Percentiles rank a stretch among this genome's conserved stretches.
phyloP scores from a whole-genome alignment of 2,888 invertebrate genomes.

The Monochamus alternatus region DNA sequence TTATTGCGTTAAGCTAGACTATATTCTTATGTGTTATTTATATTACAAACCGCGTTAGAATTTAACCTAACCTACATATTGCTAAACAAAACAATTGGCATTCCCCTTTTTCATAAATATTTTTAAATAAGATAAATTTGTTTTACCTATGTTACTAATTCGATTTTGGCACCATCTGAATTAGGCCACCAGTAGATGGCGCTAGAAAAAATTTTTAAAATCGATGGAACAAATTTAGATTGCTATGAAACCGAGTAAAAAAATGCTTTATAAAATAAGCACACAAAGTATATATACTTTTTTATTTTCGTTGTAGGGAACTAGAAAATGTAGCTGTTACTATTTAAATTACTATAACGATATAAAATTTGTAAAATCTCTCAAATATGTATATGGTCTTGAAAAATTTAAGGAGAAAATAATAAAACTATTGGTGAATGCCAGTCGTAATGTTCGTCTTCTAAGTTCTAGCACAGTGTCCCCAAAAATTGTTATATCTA shows the following conservation, averaged over 20 bases:
- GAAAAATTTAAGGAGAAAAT: too few species aligned
- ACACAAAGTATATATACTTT: too few species aligned
- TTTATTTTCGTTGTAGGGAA: too few species aligned
- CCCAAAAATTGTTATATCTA: conserved; percentile 58
- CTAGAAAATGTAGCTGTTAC: too few species aligned
- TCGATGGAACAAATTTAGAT: conserved; percentile 9
- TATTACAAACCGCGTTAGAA: conserved; percentile 60
- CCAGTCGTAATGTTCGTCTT: conserved; percentile 45
- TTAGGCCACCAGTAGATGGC: conserved; percentile 12
- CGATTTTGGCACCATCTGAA: conserved; percentile 8
- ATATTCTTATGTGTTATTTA: conserved; percentile 65
- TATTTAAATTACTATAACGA: too few species aligned
- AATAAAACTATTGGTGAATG: conserved; percentile 29
- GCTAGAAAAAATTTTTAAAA: background rate
- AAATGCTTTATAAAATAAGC: too few species aligned
- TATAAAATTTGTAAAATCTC: background rate
- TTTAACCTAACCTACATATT: conserved; percentile 57
- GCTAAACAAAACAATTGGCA: conserved; percentile 25
- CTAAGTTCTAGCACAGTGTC: conserved; percentile 61
- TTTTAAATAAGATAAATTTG: background rate
- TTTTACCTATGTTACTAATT: background rate
- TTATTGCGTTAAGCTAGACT: conserved; percentile 64
- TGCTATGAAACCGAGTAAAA: too few species aligned
- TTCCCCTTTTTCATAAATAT: conserved; percentile 7
- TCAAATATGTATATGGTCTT: too few species aligned